These are phyloP conservation scores for Bambusicola thoracicus DNA, from an alignment of 2,113 vertebrate species.

Conservation along the genomic window DNA sequence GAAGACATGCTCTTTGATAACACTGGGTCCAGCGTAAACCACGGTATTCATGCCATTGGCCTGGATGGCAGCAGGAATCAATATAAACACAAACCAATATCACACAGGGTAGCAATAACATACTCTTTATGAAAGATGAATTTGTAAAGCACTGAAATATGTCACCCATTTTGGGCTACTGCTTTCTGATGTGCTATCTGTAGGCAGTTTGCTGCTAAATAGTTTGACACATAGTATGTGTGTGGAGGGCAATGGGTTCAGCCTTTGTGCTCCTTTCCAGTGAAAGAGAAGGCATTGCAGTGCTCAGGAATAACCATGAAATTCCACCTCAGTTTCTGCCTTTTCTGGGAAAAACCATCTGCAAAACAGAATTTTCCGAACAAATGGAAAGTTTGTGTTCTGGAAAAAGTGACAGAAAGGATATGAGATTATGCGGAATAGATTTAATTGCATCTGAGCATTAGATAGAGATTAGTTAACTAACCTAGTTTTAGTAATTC, in stretches of 20 bases:
- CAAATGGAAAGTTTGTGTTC: not conserved
- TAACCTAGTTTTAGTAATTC: not conserved
- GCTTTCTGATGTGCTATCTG: not conserved
- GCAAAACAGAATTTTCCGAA: not conserved
- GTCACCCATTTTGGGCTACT: not conserved
- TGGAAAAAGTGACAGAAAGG: fast-evolving
- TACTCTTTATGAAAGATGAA: fast-evolving
- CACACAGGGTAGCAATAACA: not conserved
- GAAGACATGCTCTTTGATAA: not conserved
- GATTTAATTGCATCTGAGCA: not conserved
- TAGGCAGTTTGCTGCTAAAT: not conserved
- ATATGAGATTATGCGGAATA: not conserved
- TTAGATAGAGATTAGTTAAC: not conserved
- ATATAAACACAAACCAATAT: not conserved
- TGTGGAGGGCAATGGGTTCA: not conserved
- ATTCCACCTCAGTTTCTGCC: not conserved
- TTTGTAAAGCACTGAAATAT: not conserved
- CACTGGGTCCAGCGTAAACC: not conserved
- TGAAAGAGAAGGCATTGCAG: not conserved
- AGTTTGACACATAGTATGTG: not conserved
- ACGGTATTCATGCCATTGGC: not conserved
- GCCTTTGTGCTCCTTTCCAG: fast-evolving
- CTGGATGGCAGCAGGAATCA: not conserved
- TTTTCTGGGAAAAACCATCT: not conserved
- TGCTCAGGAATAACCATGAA: not conserved